Evolutionary conservation across 2,888 invertebrate genomes (phyloP), one percentile per base, ranked within the genome.

Genomic region (Ormyrus pomaceus): DNA sequence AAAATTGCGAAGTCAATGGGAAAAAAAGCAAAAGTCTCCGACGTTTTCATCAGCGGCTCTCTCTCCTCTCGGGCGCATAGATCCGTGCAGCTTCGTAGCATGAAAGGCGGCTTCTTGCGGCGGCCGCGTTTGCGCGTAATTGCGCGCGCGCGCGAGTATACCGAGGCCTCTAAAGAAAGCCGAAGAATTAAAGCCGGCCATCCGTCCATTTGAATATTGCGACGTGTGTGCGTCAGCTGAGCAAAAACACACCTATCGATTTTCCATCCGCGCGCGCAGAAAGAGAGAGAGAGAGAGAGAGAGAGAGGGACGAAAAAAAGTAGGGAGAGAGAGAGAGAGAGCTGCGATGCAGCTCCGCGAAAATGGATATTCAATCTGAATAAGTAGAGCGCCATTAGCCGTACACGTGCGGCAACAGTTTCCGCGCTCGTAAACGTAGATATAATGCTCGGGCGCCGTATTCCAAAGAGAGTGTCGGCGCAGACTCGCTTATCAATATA

Each of bases 351-450:
- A 13, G 19, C 19, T 45, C 59, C 45, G 59, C 75, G 51, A 59
- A 68, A 69, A 69, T 76, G 76, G 76, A 53, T 69, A 76, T 76
- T 69, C 69, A 69, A 69, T 62, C 76, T 8, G 76, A 69, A 46
- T 62, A 66, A 48, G 34, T 34, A 34, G 34, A 13, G 13, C 53
- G 19, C 19, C 7, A 34, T 34, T 34, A 34, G 34, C 34, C 34
- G 34, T 34, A 34, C 34, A 34, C 34, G 34, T 4, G 34, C 34
- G 34, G 34, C 34, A 34, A 34, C 34, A 34, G 34, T 34, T 34
- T 34, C 34, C 34, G 34, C 34, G 34, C 34, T 34, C 34, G 34
- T 34, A 34, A 34, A 34, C 34, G 34, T 34, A 34, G 34, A 34
- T 34, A 34, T 34, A 34, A 34, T 4, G 66, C 51, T 10, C 51